Conservation (phyloP, 1,140 invertebrate genomes). For the Macrostomum lignano region DNA sequence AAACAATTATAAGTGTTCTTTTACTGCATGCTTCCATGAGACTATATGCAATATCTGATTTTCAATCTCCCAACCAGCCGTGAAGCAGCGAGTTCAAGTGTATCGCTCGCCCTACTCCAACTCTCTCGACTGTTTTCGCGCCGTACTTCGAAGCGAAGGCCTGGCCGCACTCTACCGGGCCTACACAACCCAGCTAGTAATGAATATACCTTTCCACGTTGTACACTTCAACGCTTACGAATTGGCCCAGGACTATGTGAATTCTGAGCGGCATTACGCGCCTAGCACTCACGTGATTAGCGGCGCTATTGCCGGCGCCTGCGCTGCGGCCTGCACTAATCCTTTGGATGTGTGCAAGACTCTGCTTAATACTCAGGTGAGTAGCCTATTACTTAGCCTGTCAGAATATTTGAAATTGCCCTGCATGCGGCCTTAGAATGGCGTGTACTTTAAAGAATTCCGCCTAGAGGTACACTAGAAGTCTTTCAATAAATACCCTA, state of each 20-base stretch:
- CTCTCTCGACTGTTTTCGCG: constrained; percentile 45
- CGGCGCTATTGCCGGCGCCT: constrained; percentile 61
- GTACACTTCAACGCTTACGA: constrained; percentile 87
- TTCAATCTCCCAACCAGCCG: too few species aligned
- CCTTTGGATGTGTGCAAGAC: constrained; percentile 95
- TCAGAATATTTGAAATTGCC: too few species aligned
- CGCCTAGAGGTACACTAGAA: too few species aligned
- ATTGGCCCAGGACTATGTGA: constrained; percentile 48
- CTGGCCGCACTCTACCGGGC: constrained; percentile 70
- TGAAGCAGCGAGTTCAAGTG: constrained; percentile 98
- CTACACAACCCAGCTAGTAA: constrained; percentile 72
- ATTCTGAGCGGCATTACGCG: constrained; percentile 54
- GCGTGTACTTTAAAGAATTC: too few species aligned
- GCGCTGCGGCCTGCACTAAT: constrained; percentile 72
- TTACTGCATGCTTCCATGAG: too few species aligned
- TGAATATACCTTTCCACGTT: constrained; percentile 90
- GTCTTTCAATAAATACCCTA: too few species aligned
- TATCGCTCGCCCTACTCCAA: constrained; percentile 66
- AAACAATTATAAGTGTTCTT: too few species aligned
- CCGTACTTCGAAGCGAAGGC: constrained; percentile 55
- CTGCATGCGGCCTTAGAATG: too few species aligned
- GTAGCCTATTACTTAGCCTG: too few species aligned
- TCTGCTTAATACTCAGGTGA: constrained; percentile 75
- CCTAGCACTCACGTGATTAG: constrained; percentile 56
- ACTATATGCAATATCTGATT: too few species aligned